Percentiles rank a stretch among this genome's conserved stretches.
Evolutionary conservation across 1,140 invertebrate genomes (phyloP).

Genomic region (Doryteuthis pealeii): DNA sequence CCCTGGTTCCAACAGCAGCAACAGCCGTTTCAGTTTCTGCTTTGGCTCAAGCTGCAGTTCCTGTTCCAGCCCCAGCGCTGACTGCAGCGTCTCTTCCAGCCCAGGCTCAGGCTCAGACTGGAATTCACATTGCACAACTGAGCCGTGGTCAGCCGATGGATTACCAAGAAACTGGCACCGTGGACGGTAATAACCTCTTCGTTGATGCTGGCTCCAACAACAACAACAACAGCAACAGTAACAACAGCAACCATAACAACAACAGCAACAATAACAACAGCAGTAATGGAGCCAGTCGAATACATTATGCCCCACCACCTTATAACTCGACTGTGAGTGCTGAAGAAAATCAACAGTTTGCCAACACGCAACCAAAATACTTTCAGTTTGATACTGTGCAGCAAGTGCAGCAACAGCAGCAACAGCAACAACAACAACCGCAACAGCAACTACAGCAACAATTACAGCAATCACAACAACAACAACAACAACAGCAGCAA

Average conservation of each 20-base stretch:
- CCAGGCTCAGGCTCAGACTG: conserved; percentile 15
- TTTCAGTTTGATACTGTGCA: conserved; percentile 31
- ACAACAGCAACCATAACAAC: conserved; percentile 25
- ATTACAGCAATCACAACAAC: conserved; percentile 49
- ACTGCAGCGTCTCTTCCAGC: conserved; percentile 18
- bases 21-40: conserved; percentile 69
- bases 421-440: conserved; percentile 36
- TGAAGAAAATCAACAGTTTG: conserved; percentile 10
- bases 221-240: conserved; percentile 19
- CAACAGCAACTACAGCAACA: conserved; percentile 52
- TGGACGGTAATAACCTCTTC: conserved; percentile 25
- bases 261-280: conserved; percentile 22
- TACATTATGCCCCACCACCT: conserved; percentile 19
- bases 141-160: not conserved
- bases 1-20: conserved; percentile 13
- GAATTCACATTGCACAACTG: not conserved
- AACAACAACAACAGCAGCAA: conserved; percentile 48
- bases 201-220: conserved; percentile 23
- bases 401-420: conserved; percentile 19
- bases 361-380: conserved; percentile 26
- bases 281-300: conserved; percentile 11
- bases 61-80: conserved; percentile 36
- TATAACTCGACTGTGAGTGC: conserved; percentile 26
- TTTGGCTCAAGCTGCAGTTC: conserved; percentile 70
- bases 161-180: conserved; percentile 14